Evolutionary conservation across 2,113 vertebrate species (phyloP), one percentile per base, ranked within the genome.

Genomic region (Alaudala cheleensis): DNA sequence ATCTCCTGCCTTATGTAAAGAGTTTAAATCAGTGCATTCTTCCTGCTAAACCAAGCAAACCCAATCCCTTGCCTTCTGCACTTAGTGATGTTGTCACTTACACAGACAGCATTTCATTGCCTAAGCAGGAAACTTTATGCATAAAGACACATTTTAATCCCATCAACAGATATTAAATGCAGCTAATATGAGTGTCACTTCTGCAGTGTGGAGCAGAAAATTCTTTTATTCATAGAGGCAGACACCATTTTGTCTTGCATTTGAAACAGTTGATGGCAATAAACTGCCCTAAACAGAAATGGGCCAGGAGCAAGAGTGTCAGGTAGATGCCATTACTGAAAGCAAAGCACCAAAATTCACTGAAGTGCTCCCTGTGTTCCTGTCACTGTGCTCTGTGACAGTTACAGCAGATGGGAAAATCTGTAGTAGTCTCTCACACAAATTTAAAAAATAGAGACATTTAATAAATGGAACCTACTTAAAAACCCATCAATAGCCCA

Each of bases 81-180:
- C 67, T 92, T 65, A 47, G 80, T 54, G 77, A 5, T 42, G 61
- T 64, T 84, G 51, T 94, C 83, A 74, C 78, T 91, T 86, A 88
- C 89, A 84, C 29, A 77, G 80, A 92, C 57, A 93, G 42, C 81
- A 90, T 97, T 96, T 96, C 90, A 61, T 86, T 95, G 89, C 94
- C 80, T 77, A 82, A 86, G 82, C 73, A 95, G 77, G 40, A 39
- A 81, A 47, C 71, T 79, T 96, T 57, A 95, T 94, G 3, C 1
- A 77, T 88, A 92, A 97, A 92, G 88, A 95, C 78, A 92, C 44
- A 92, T 97, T 98, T 98, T 97, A 97, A 97, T 97, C 93, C 88
- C 94, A 96, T 97, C 97, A 97, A 93, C 87, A 77, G 62, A 69
- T 79, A 97, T 97, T 96, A 98, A 95, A 80, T 64, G 42, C 40